phyloP scores from a whole-genome alignment of 2,797 vertebrate species.

The Brachymystax lenok region DNA sequence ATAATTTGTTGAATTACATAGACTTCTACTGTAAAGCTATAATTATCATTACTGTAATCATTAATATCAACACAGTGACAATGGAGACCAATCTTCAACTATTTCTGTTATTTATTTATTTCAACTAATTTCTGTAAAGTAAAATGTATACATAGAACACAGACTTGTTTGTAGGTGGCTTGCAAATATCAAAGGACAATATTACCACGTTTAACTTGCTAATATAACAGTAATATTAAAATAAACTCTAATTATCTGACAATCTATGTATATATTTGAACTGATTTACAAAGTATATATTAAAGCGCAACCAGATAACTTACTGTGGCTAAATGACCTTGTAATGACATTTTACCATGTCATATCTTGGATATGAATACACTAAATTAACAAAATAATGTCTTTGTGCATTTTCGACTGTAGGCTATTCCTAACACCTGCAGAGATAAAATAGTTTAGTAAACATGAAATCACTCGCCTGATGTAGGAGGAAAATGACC shows the following conservation, averaged over 20 bases:
- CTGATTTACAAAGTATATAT: background rate
- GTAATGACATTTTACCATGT: too few species aligned
- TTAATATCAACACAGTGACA: background rate
- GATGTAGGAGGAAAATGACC: slow-evolving; percentile 69
- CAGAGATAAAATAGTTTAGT: background rate
- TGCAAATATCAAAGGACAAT: too few species aligned
- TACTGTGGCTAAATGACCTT: background rate
- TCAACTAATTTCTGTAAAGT: too few species aligned
- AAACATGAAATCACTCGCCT: slow-evolving; percentile 65
- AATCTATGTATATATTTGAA: background rate
- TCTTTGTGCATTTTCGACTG: background rate
- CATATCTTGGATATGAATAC: too few species aligned
- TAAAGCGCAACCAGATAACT: background rate
- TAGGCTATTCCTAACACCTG: background rate
- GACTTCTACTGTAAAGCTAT: too few species aligned
- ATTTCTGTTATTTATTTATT: too few species aligned
- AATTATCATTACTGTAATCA: background rate
- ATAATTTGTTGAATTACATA: slow-evolving; percentile 14
- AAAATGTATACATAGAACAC: too few species aligned
- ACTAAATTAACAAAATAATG: background rate
- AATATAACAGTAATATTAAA: too few species aligned
- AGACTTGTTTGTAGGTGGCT: too few species aligned
- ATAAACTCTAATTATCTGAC: too few species aligned
- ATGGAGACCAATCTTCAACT: too few species aligned
- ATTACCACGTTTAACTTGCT: too few species aligned